phyloP scores from a whole-genome alignment of 2,113 vertebrate genomes.

The Actinemys pallida region DNA sequence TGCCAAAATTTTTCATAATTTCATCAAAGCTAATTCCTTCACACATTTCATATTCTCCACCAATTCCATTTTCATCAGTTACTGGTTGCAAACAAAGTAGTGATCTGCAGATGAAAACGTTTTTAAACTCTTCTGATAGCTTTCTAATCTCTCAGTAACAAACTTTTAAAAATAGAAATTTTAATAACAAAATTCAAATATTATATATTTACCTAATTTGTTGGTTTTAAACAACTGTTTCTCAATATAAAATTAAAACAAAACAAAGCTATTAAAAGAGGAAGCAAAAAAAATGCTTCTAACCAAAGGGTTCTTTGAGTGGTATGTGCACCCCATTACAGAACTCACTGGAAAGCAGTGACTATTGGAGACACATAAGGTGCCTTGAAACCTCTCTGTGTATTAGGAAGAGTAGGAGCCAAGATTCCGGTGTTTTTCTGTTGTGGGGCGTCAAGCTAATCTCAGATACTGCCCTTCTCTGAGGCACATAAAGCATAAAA shows the following conservation, averaged over 20 bases:
- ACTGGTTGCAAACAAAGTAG: conserved; percentile 87
- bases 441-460: background rate
- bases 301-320: background rate
- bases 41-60: conserved; percentile 79
- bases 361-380: background rate
- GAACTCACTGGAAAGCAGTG: background rate
- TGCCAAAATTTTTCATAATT: conserved; percentile 80
- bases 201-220: background rate
- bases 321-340: background rate
- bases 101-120: conserved; percentile 80
- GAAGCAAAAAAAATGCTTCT: background rate
- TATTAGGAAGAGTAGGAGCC: background rate
- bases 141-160: background rate
- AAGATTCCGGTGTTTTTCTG: background rate
- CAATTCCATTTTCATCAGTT: conserved; percentile 50
- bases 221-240: background rate
- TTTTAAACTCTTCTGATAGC: background rate
- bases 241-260: background rate
- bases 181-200: background rate
- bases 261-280: background rate
- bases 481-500: background rate
- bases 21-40: conserved; percentile 92
- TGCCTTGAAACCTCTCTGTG: background rate
- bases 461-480: background rate
- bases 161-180: background rate